phyloP scores from a whole-genome alignment of 2,113 vertebrate species.

The Microcebus lehilahytsara region DNA sequence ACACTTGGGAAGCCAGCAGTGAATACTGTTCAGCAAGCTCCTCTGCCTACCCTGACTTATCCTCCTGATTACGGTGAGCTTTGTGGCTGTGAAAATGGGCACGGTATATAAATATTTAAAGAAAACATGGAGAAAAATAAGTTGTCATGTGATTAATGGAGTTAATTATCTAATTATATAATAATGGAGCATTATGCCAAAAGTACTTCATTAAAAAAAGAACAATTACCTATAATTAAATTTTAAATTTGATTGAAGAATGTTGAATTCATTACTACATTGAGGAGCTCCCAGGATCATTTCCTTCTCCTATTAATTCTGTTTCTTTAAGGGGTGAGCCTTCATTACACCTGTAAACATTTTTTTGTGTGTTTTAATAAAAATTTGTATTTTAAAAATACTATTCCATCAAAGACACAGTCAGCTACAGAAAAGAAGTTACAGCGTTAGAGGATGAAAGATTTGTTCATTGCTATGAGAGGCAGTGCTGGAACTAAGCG shows the following conservation, averaged over 20 bases:
- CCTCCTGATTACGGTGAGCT: neutral
- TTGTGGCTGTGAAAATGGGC: conserved; percentile 34
- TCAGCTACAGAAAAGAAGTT: neutral
- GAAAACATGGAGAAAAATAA: conserved; percentile 70
- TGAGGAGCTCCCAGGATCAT: conserved; percentile 22
- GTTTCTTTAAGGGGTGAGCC: conserved; percentile 29
- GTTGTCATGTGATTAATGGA: conserved; percentile 60
- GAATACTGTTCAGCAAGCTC: neutral
- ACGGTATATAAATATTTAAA: conserved; percentile 72
- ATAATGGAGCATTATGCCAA: conserved; percentile 74
- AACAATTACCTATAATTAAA: conserved; percentile 77
- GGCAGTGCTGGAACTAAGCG: neutral
- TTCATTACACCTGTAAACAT: conserved; percentile 58
- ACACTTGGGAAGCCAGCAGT: neutral
- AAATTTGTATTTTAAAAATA: conserved; percentile 42
- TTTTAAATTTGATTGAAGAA: conserved; percentile 77
- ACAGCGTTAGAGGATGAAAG: neutral
- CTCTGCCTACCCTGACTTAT: neutral
- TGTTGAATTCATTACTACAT: conserved; percentile 61
- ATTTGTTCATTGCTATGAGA: neutral
- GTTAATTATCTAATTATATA: conserved; percentile 74
- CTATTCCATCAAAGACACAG: neutral
- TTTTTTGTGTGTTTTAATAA: conserved; percentile 51
- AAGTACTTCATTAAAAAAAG: conserved; percentile 73
- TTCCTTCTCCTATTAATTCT: conserved; percentile 29